Evolutionary conservation across 2,113 vertebrate genomes (phyloP).

Genomic region (Corapipo altera): DNA sequence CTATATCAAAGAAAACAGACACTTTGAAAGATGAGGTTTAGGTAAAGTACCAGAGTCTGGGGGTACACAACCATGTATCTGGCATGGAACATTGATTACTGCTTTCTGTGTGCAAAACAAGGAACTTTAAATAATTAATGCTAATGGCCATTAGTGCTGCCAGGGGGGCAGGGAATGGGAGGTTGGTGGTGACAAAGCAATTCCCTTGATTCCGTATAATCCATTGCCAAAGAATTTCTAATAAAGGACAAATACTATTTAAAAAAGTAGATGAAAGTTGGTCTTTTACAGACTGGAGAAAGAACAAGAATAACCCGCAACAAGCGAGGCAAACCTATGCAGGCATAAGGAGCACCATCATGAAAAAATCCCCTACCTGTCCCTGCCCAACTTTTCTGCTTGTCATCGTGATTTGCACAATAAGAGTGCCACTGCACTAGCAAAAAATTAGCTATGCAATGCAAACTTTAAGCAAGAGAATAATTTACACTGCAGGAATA

Average conservation of each 20-base stretch:
- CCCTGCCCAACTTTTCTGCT: background rate
- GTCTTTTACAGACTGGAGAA: background rate
- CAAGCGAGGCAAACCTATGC: background rate
- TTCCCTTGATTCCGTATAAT: background rate
- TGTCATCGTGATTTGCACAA: background rate
- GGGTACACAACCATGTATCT: background rate
- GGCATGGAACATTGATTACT: background rate
- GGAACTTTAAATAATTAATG: conserved; percentile 47
- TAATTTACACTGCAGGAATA: conserved; percentile 23
- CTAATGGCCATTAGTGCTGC: conserved; percentile 22
- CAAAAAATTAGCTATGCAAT: conserved; percentile 14
- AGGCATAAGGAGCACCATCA: background rate
- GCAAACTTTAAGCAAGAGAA: conserved; percentile 16
- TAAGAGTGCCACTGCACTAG: background rate
- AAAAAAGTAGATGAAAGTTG: background rate
- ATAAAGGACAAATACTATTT: background rate
- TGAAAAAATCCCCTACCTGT: background rate
- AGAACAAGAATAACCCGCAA: background rate
- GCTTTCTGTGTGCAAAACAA: conserved; percentile 22
- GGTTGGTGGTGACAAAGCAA: conserved; percentile 14
- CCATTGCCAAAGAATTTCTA: background rate
- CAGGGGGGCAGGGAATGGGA: background rate
- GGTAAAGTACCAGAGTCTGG: background rate
- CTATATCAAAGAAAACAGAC: background rate
- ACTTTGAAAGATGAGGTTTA: background rate